Base-by-base conservation (phyloP, 2,888 invertebrate species). In the Metopia argyrocephala region DNA sequence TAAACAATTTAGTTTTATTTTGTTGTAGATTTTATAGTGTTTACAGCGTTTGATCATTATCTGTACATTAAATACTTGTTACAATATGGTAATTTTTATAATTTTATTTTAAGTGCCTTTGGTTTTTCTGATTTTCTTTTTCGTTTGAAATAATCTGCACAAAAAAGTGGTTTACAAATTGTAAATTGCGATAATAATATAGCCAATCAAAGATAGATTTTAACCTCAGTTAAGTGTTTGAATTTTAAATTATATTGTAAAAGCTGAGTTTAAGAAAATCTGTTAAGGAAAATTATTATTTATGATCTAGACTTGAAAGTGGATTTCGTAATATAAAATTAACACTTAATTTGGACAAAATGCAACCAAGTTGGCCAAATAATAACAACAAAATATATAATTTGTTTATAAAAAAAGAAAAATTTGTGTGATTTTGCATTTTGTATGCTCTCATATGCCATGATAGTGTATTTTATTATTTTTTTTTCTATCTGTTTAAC, bases 101-200 rank as follows among this genome's bases (percentile, higher is more conserved):
- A 65, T 46, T 61, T 38, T 38, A 7, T 59, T 61, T 71, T 45
- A 31, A 21, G 18, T 7, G 4, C 15, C 4, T 38, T 21, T 56
- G n/a, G 57, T 59, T 31, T 28, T 27, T 21, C 5, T 25, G 9
- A 15, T 21, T 21, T 66, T n/a, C n/a, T 54, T 21, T n/a, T 31
- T 31, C 12, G 9, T 31, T 31, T 38, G 38, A 12, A 38, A 38
- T 38, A 38, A 12, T 15, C 9, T 46, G 28, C 64, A 48, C 65
- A 21, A 45, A 54, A 52, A 70, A 64, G 59, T 57, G 20, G 23
- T 9, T 64, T 50, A 48, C 50, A 64, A 76, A 65, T 52, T 79
- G 61, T 45, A 79, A 79, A 79, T 75, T 70, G 70, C n/a, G 52
- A 54, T 75, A 69, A 79, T 75, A 74, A 75, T 79, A 56, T 21